phyloP scores from a whole-genome alignment of 2,888 invertebrate genomes.

The Onchidella celtica region DNA sequence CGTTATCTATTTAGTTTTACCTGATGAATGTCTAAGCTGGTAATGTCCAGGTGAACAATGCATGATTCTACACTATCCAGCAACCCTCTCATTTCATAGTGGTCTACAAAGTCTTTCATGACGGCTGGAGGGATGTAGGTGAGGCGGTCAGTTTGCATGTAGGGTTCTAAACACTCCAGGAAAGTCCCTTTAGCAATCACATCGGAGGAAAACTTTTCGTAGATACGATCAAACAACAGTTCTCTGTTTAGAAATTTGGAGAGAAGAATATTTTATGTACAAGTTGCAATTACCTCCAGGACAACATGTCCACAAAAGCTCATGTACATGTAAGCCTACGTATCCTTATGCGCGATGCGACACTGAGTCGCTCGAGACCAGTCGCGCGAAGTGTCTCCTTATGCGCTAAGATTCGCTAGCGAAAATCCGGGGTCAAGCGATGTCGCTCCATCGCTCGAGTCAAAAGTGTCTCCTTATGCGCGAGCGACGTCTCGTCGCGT shows the following conservation, averaged over 20 bases:
- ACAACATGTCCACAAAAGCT: no score
- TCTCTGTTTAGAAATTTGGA: constrained; percentile 76
- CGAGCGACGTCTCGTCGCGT: no score
- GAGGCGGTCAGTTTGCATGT: constrained; percentile 85
- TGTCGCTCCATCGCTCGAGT: no score
- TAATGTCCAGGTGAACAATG: constrained; percentile 87
- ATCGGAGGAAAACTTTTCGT: constrained; percentile 84
- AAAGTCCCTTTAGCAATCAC: constrained; percentile 85
- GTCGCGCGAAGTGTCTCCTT: no score
- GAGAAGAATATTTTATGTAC: neutral
- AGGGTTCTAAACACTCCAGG: constrained; percentile 86
- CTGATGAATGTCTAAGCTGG: constrained; percentile 89
- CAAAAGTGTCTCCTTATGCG: no score
- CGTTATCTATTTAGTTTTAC: no score
- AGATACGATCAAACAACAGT: constrained; percentile 82
- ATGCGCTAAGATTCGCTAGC: no score
- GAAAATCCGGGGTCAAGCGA: no score
- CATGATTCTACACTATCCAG: constrained; percentile 86
- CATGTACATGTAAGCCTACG: no score
- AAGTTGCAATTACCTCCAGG: no score
- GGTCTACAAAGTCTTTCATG: constrained; percentile 87
- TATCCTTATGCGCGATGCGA: no score
- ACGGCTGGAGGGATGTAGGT: constrained; percentile 85
- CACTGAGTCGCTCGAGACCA: no score
- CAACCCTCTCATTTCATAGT: constrained; percentile 85